phyloP scores from a whole-genome alignment of 2,888 invertebrate genomes.

The Archaeoteleia sp. region DNA sequence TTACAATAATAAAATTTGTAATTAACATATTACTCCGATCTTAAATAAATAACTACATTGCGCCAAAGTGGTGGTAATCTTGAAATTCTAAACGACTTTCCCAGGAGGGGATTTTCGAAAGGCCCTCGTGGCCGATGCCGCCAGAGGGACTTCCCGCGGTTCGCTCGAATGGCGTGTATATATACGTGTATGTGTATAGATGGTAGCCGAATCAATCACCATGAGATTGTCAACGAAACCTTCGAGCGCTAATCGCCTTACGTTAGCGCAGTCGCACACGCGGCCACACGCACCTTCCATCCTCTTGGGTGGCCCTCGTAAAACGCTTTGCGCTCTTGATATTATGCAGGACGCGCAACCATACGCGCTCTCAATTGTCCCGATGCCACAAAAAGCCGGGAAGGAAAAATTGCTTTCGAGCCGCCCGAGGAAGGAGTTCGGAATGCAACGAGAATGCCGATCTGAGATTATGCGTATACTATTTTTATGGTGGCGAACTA shows the following conservation, averaged over 20 bases:
- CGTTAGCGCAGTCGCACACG: constrained; percentile 53
- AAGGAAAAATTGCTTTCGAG: constrained; percentile 43
- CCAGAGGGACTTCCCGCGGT: constrained; percentile 59
- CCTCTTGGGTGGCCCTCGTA: constrained; percentile 68
- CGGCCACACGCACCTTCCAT: constrained; percentile 55
- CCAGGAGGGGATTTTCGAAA: constrained; percentile 52
- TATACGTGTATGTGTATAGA: constrained; percentile 22
- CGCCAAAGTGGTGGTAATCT: too few relatives aligned
- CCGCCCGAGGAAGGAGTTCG: constrained; percentile 29
- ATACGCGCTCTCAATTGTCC: constrained; percentile 63
- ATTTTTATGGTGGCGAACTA: constrained; percentile 24
- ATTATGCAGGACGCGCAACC: constrained; percentile 67
- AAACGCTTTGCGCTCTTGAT: constrained; percentile 66
- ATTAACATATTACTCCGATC: too few relatives aligned
- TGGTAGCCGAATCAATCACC: constrained; percentile 55
- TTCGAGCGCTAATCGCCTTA: constrained; percentile 58
- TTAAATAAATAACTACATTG: too few relatives aligned
- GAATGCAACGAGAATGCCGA: constrained; percentile 49
- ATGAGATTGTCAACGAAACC: constrained; percentile 57
- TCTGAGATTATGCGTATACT: constrained; percentile 44
- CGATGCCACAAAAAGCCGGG: constrained; percentile 44
- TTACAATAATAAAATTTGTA: too few relatives aligned
- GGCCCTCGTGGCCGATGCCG: constrained; percentile 51
- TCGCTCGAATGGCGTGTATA: constrained; percentile 29
- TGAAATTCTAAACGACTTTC: constrained; percentile 58